Evolutionary conservation across 2,888 invertebrate genomes (phyloP).

Genomic region (Agapostemon virescens): DNA sequence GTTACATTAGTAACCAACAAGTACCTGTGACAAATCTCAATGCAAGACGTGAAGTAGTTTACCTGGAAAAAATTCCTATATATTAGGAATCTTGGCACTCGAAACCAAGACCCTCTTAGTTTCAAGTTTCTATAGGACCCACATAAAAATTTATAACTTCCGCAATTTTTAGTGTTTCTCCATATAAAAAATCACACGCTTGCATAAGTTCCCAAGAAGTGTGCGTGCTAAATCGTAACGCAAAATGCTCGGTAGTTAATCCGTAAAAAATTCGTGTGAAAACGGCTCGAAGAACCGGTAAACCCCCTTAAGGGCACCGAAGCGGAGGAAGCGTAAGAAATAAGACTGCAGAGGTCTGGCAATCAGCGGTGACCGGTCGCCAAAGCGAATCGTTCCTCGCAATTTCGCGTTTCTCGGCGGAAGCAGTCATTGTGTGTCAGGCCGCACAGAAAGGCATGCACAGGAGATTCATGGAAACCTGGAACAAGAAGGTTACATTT

Average conservation of each 20-base stretch:
- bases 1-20: too few relatives aligned
- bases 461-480: conserved; percentile 55
- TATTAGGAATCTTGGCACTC: too few relatives aligned
- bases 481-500: conserved; percentile 69
- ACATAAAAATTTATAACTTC: too few relatives aligned
- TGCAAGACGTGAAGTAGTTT: too few relatives aligned
- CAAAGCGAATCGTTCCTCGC: neutral
- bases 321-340: neutral
- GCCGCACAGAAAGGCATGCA: conserved; percentile 44
- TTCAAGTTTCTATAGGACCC: too few relatives aligned
- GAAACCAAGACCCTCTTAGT: too few relatives aligned
- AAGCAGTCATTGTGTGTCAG: conserved; percentile 23
- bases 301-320: neutral
- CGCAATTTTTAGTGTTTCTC: too few relatives aligned
- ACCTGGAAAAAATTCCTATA: too few relatives aligned
- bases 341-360: neutral
- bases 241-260: neutral
- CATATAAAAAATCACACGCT: too few relatives aligned
- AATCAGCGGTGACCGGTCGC: neutral
- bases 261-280: neutral
- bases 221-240: neutral
- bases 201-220: neutral
- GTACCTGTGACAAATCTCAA: too few relatives aligned
- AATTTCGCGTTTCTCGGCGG: conserved; percentile 21
- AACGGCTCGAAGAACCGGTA: neutral